phyloP scores from a whole-genome alignment of 2,888 invertebrate species.

The Stenchaetothrips biformis region DNA sequence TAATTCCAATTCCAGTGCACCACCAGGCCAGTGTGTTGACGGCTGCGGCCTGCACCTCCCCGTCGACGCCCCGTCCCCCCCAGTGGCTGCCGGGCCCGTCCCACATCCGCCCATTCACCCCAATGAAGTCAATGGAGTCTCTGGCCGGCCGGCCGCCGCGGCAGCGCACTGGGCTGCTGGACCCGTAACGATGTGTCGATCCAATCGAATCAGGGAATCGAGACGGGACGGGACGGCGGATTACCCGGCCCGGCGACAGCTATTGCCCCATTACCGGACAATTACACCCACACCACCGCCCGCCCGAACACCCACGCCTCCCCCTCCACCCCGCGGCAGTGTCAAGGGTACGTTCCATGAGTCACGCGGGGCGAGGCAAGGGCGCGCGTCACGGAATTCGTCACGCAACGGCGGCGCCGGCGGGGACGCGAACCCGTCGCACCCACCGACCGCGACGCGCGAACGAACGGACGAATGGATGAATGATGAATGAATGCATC shows the following conservation, averaged over 20 bases:
- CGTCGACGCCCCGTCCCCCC: too few species aligned
- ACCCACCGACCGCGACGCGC: not conserved
- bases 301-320: not conserved
- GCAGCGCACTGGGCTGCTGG: too few species aligned
- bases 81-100: too few species aligned
- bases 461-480: not conserved
- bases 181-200: not conserved
- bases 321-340: not conserved
- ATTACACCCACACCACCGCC: not conserved
- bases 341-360: not conserved
- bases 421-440: not conserved
- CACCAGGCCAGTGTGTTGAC: too few species aligned
- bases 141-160: too few species aligned
- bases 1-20: too few species aligned
- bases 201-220: not conserved
- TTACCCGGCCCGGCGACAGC: not conserved
- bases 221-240: not conserved
- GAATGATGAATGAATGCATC: too few species aligned
- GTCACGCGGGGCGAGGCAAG: not conserved
- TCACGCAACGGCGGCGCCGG: not conserved
- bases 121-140: too few species aligned
- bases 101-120: too few species aligned
- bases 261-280: not conserved
- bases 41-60: too few species aligned
- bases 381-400: not conserved